These are phyloP conservation scores for Zenarchopterus dispar DNA, from an alignment of 2,797 vertebrate species.

Conservation along the genomic window DNA sequence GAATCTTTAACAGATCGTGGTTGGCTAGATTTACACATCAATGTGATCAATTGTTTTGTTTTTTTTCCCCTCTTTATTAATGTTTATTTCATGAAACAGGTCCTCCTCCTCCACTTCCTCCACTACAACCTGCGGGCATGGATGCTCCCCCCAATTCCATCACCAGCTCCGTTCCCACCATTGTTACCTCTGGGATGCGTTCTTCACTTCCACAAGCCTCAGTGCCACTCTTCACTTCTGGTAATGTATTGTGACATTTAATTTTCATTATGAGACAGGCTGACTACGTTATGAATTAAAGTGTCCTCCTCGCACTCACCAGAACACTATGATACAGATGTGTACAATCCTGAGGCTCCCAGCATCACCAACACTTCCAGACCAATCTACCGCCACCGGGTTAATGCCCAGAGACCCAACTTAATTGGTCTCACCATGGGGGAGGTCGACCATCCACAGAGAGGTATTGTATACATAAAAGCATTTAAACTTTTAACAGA, in stretches of 20 bases:
- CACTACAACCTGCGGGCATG: conserved; percentile 93
- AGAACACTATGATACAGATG: conserved; percentile 94
- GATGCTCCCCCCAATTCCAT: conserved; percentile 94
- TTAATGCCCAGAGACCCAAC: conserved; percentile 95
- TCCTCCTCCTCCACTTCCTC: conserved; percentile 94
- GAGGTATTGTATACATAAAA: conserved; percentile 82
- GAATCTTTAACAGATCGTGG: too few relatives aligned
- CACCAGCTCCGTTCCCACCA: conserved; percentile 94
- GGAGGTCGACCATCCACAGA: conserved; percentile 90
- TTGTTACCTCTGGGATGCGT: conserved; percentile 94
- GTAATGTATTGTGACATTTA: conserved; percentile 67
- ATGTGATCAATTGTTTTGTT: too few relatives aligned
- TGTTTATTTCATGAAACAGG: conserved; percentile 76
- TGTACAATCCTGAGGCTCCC: conserved; percentile 97
- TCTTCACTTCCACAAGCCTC: conserved; percentile 89
- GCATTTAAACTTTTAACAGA: conserved; percentile 3
- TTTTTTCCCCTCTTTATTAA: too few relatives aligned
- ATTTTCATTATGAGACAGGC: background rate
- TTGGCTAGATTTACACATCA: too few relatives aligned
- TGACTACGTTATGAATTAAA: background rate
- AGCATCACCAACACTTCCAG: conserved; percentile 93
- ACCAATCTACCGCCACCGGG: conserved; percentile 93
- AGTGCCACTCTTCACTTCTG: conserved; percentile 88
- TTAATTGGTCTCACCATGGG: conserved; percentile 96
- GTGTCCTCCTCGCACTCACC: conserved; percentile 28